These are phyloP conservation scores for Furnarius figulus DNA, from an alignment of 2,113 vertebrate species.

Conservation along the genomic window DNA sequence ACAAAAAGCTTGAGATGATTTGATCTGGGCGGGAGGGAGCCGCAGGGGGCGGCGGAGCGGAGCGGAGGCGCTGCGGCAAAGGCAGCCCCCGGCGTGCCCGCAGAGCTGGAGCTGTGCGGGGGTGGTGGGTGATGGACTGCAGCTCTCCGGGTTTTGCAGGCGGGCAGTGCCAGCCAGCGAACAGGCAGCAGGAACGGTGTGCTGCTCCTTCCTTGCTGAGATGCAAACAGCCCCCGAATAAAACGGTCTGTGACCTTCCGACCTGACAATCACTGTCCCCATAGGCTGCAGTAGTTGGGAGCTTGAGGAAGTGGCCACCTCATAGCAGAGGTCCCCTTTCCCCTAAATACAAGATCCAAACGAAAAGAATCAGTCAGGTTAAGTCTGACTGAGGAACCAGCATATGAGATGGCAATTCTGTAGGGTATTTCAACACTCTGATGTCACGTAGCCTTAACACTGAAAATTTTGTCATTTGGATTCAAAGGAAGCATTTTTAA, in stretches of 20 bases:
- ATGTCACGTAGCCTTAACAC: background rate
- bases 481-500: constrained; percentile 13
- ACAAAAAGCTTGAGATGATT: background rate
- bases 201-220: background rate
- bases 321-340: background rate
- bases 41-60: background rate
- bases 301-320: background rate
- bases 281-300: fast-evolving
- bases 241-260: background rate
- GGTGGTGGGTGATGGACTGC: background rate
- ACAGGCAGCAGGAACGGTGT: background rate
- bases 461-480: background rate
- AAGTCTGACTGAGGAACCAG: background rate
- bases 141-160: background rate
- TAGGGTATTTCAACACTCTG: background rate
- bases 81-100: fast-evolving
- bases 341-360: background rate
- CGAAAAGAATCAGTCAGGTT: background rate
- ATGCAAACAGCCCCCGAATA: background rate
- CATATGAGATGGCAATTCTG: background rate
- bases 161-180: background rate
- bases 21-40: background rate
- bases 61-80: background rate
- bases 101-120: background rate
- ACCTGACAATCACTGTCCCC: background rate